Evolutionary conservation across 1,140 invertebrate species (phyloP).

Genomic region (Coptotermes formosanus): DNA sequence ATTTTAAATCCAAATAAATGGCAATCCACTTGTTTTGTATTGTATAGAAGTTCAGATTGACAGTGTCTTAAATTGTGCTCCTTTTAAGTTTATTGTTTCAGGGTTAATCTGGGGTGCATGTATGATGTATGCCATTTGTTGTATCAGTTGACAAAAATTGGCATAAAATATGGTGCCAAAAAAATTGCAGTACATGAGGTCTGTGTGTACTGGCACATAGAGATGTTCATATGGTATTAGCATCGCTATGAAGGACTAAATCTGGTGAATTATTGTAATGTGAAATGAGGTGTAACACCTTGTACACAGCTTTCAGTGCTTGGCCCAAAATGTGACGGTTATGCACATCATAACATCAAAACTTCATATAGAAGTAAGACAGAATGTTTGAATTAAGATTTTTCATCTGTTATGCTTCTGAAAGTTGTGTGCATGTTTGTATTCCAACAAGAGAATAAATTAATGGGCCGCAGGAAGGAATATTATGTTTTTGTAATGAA

Average conservation of each 20-base stretch:
- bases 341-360: background rate
- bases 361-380: background rate
- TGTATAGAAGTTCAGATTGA: background rate
- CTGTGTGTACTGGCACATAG: background rate
- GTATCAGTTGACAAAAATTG: background rate
- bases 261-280: background rate
- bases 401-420: background rate
- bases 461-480: background rate
- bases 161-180: background rate
- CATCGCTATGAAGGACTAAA: background rate
- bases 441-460: background rate
- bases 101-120: background rate
- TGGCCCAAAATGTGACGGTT: background rate
- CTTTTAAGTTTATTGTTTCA: background rate
- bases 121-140: background rate
- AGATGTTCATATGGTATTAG: background rate
- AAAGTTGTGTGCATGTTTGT: background rate
- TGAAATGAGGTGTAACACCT: background rate
- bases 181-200: background rate
- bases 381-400: background rate
- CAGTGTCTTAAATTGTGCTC: background rate
- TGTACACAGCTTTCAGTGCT: background rate
- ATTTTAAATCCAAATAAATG: background rate
- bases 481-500: background rate
- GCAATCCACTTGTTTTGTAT: background rate